Evolutionary conservation across 2,797 vertebrate species (phyloP), one percentile per base, ranked within the genome.

Genomic region (Morelia viridis): DNA sequence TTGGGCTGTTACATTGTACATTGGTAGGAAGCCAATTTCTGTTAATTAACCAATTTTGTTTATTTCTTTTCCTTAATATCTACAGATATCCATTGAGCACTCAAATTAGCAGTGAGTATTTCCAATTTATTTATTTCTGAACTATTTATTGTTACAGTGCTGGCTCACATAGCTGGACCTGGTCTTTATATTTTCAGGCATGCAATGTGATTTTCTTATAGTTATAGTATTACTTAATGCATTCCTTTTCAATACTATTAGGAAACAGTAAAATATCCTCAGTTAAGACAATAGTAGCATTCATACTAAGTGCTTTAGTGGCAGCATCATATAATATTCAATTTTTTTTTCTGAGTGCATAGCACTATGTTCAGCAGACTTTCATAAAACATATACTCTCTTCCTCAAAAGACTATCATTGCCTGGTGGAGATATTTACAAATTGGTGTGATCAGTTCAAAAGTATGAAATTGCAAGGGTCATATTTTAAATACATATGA

Each of bases 71-170:
- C 91, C 1, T 93, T 76, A 86, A 61, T 91, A 97, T 96, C 97
- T 96, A 95, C 94, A 97, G 96, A 96, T 97, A 97, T 97, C 94
- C 94, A 94, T 93, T 96, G 96, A 97, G 96, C 97, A 94, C 96
- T 97, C 97, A 97, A 97, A 97, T 97, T 97, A 97, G 94, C 64
- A 95, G 92, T 87, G 58, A 95, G 95, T 92, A 93, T 96, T 97
- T 96, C 93, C 95, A 94, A 93, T 95, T 94, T 91, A 95, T 93
- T 57, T 58, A 60, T 61, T 71, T 19, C 53, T 87, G 56, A 60
- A 87, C 31, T 58, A 71, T 87, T 91, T 92, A 91, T 0, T 62
- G 89, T 90, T 0, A 15, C 2, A 64, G 85, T 0, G 7, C 84
- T 93, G 57, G 90, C 92, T 92, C 85, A 41, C 0, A 41, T 85